Evolutionary conservation across 2,888 invertebrate genomes (phyloP), one percentile per base, ranked within the genome.

Genomic region (Patella depressa): DNA sequence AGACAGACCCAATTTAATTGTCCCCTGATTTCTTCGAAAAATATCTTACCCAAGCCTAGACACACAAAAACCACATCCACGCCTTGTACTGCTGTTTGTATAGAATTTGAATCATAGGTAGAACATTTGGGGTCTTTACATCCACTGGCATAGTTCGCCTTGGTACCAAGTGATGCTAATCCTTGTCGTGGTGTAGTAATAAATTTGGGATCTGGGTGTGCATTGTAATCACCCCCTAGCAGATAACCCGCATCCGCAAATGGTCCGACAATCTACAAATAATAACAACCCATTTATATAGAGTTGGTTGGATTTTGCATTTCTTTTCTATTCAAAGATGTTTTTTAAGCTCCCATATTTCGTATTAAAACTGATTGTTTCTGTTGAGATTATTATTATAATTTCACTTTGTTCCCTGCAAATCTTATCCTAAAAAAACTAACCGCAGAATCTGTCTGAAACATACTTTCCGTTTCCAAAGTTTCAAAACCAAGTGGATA

Each of bases 251-350:
- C 88, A 76, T 90, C 81, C 15, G 88, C 85, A 86, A 90, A 87
- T 12, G 91, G 91, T 17, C 91, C 91, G 65, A 91, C 79, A n/a
- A 91, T 81, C 90, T 90, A 77, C 5, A 84, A 75, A 72, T 24
- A 19, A 77, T 69, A 53, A 71, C 14, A 65, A 19, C 11, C 19
- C 14, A 9, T 45, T 45, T 9, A 15, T 24, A 19, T 24, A 19
- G 65, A 65, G 12, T 19, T 59, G 57, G 11, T 57, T 14, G 15
- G n/a, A 17, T 57, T 3, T 57, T 17, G 17, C 9, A 59, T 59
- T 19, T 7, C 9, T 19, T 19, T 19, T 17, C 59, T 59, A 4
- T 57, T 59, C 45, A 45, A 7, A 45, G 3, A 9, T 45, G 3
- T 7, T 7, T 7, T 45, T 9, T 9, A 45, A 45, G 4, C 45